Evolutionary conservation across 2,888 invertebrate species (phyloP).

Genomic region (Furcula furcula): DNA sequence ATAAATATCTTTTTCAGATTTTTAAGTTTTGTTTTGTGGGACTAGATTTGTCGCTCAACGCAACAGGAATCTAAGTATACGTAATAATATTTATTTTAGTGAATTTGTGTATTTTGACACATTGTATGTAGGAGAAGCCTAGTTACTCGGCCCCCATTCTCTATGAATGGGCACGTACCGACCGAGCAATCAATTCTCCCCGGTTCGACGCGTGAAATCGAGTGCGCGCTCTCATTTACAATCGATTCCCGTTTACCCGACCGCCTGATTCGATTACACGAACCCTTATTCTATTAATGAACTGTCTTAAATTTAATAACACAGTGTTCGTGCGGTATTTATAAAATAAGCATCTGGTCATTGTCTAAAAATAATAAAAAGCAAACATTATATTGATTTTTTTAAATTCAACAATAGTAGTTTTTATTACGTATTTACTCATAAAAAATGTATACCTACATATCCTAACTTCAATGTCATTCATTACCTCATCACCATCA

Average conservation of each 20-base stretch:
- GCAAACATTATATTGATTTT: no score
- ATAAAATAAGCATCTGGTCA: slow-evolving; percentile 9
- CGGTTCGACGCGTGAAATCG: slow-evolving; percentile 74
- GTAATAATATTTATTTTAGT: no score
- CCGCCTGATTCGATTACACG: slow-evolving; percentile 62
- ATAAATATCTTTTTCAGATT: no score
- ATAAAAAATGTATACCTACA: no score
- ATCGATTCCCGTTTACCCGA: slow-evolving; percentile 59
- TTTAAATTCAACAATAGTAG: no score
- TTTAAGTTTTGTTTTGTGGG: no score
- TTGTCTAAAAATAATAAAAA: no score
- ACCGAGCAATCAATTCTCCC: slow-evolving; percentile 65
- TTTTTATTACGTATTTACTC: no score
- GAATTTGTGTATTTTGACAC: slow-evolving; percentile 16
- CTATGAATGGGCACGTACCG: slow-evolving; percentile 52
- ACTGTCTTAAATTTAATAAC: slow-evolving; percentile 27
- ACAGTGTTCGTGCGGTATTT: slow-evolving; percentile 3
- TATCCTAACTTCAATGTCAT: no score
- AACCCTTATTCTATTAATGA: slow-evolving; percentile 47
- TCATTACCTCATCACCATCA: no score
- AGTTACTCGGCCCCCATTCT: slow-evolving; percentile 39
- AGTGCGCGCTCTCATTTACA: slow-evolving; percentile 58
- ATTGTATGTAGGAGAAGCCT: slow-evolving; percentile 10
- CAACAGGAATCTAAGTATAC: no score
- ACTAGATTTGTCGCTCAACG: no score